Base-by-base conservation (phyloP, 2,888 invertebrate species). In the Lacanobia wlatinum region DNA sequence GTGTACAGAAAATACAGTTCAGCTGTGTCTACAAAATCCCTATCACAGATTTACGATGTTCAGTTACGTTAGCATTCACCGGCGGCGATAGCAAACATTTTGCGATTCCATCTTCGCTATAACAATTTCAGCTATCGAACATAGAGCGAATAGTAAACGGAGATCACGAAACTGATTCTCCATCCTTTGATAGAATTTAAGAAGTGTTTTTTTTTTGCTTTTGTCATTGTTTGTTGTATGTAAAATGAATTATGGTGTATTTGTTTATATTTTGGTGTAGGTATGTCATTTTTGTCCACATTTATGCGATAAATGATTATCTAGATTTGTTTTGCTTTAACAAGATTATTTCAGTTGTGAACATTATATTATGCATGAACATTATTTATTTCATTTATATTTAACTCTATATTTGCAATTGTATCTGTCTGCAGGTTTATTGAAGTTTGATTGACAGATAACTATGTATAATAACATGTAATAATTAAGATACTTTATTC, bases 11-110 rank as follows among this genome's bases (percentile, higher is more conserved):
- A 80, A 70, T 65, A 58, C 55, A 70, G 48, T 61, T 66, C 59
- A 66, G 66, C 62, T 73, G 68, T 80, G 68, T 79, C 67, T 73
- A 85, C 73, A 84, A 84, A 84, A 77, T 64, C 58, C 70, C 66
- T 75, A 73, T 76, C 78, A 68, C 64, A 70, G 73, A 77, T 86
- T 86, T 82, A 78, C 76, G 83, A 83, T 77, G 70, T 76, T 78
- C 84, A 78, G 70, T 78, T 78, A 75, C 64, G 67, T 64, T 73
- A 80, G 55, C 38, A 61, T 74, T 64, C 72, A 76, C 73, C 53
- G 73, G 23, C 56, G 70, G 56, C 62, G 70, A 59, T 69, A 63
- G 74, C 72, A 87, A 87, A 86, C 76, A 85, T 84, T 80, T 77
- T 69, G 74, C 73, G 67, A 78, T 80, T 75, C 76, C 56, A 84